Conservation (phyloP, 2,113 vertebrate genomes). For the Proteles cristata region DNA sequence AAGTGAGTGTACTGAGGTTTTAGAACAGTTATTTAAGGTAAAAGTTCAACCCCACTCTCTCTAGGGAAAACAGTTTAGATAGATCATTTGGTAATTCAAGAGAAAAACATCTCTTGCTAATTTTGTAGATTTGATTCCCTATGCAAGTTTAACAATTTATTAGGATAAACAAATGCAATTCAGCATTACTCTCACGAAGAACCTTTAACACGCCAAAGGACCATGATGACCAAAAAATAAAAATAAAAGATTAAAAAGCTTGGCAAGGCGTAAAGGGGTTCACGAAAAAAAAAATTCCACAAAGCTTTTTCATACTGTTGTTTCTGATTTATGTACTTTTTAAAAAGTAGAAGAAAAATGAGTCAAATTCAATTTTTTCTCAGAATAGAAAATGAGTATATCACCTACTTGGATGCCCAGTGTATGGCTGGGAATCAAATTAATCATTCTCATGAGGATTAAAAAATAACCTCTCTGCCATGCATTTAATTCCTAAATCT, state of each 20-base stretch:
- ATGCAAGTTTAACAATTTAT: slow-evolving; percentile 76
- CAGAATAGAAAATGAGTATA: slow-evolving; percentile 23
- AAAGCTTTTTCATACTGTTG: neutral
- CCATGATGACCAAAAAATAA: neutral
- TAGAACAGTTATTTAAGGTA: slow-evolving; percentile 82
- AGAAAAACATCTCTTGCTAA: slow-evolving; percentile 71
- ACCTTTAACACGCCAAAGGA: neutral
- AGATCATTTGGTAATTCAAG: slow-evolving; percentile 79
- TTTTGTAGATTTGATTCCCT: slow-evolving; percentile 72
- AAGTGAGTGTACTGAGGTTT: slow-evolving; percentile 72
- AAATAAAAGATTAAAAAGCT: neutral
- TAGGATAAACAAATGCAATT: slow-evolving; percentile 77
- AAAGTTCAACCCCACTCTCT: slow-evolving; percentile 83
- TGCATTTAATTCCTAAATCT: neutral
- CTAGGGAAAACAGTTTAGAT: slow-evolving; percentile 80
- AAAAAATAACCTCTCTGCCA: neutral
- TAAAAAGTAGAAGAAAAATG: neutral
- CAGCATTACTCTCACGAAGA: neutral
- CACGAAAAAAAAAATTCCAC: neutral
- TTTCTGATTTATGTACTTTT: neutral
- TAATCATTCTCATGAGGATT: slow-evolving; percentile 14
- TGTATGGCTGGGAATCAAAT: neutral
- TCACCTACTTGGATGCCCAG: slow-evolving; percentile 18
- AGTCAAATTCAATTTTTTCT: neutral
- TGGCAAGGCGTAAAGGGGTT: neutral